Conservation (phyloP, 2,797 vertebrate species). For the Hybognathus amarus region DNA sequence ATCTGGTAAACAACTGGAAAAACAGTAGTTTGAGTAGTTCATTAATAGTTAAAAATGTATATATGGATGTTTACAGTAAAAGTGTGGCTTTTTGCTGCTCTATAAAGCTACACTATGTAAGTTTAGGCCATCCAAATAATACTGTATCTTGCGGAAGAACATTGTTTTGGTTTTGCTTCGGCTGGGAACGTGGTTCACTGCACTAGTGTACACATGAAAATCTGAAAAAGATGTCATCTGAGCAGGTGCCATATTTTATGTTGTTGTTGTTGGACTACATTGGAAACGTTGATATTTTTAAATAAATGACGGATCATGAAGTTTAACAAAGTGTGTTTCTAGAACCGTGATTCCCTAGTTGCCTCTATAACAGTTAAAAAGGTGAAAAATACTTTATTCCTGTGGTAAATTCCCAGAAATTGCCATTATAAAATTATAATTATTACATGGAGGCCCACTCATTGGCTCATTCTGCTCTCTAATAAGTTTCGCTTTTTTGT, state of each 20-base stretch:
- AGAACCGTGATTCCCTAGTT: too few species aligned
- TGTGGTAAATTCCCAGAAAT: too few species aligned
- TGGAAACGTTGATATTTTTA: not conserved
- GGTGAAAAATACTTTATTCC: too few species aligned
- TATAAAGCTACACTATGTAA: not conserved
- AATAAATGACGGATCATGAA: not conserved
- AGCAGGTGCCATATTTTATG: not conserved
- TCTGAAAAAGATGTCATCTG: not conserved
- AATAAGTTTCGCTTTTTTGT: too few species aligned
- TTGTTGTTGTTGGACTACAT: not conserved
- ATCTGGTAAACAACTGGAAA: not conserved
- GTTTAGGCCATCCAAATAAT: not conserved
- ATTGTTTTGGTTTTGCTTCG: not conserved
- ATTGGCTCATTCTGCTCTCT: too few species aligned
- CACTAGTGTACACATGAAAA: too few species aligned
- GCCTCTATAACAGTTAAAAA: too few species aligned
- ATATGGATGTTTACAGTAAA: too few species aligned
- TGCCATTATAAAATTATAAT: too few species aligned
- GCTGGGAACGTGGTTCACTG: not conserved
- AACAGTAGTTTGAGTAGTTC: not conserved
- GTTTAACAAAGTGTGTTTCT: too few species aligned
- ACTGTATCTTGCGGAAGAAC: not conserved
- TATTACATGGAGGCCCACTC: too few species aligned
- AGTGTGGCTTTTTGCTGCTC: not conserved
- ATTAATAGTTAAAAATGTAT: not conserved